These are phyloP conservation scores for Athalia cordata DNA, from an alignment of 2,888 invertebrate genomes.

Conservation along the genomic window DNA sequence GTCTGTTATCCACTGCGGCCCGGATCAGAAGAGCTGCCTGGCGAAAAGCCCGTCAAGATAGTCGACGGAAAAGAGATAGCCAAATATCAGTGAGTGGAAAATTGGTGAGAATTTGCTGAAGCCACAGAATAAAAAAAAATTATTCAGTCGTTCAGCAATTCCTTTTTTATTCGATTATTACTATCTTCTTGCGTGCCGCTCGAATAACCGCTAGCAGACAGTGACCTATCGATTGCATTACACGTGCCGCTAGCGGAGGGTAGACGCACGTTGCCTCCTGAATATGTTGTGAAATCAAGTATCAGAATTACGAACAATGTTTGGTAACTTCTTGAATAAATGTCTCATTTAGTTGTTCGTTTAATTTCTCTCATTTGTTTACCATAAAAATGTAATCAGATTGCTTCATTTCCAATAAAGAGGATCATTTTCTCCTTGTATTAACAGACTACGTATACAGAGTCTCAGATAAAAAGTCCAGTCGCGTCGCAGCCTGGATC, in stretches of 20 bases:
- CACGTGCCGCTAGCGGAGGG: slow-evolving; percentile 25
- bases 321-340: no score
- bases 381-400: no score
- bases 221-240: slow-evolving; percentile 34
- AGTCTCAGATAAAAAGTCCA: slow-evolving; percentile 19
- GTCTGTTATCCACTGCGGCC: slow-evolving; percentile 77
- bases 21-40: slow-evolving; percentile 59
- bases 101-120: background rate
- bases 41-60: slow-evolving; percentile 49
- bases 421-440: background rate
- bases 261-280: slow-evolving; percentile 4
- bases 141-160: background rate
- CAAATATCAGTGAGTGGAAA: slow-evolving; percentile 10
- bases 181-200: slow-evolving; percentile 24
- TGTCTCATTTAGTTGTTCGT: background rate
- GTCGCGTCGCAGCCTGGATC: background rate
- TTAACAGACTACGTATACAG: background rate
- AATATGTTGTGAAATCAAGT: slow-evolving; percentile 5
- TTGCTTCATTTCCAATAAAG: no score
- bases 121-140: background rate
- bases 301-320: background rate
- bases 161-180: background rate
- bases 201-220: slow-evolving; percentile 18
- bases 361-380: background rate
- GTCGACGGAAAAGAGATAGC: slow-evolving; percentile 27